Percentiles rank a stretch among this genome's conserved stretches.
These are phyloP conservation scores for Tyrannus savana DNA, from an alignment of 2,113 vertebrate species.

Conservation along the genomic window DNA sequence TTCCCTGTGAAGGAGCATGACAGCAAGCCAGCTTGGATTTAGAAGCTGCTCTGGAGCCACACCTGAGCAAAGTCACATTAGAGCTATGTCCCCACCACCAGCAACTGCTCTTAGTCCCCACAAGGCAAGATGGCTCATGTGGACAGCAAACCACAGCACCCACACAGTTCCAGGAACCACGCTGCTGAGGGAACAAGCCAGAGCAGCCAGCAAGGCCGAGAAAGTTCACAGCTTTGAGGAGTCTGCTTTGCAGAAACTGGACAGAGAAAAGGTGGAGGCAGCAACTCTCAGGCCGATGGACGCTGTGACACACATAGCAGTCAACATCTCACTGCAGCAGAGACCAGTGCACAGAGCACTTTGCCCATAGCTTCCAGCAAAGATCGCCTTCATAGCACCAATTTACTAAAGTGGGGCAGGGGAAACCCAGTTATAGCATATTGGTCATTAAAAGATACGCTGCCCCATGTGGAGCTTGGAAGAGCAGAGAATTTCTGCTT, in stretches of 20 bases:
- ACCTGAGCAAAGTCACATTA: neutral
- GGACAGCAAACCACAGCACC: neutral
- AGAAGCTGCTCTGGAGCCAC: neutral
- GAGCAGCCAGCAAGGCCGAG: conserved; percentile 48
- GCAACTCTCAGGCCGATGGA: rapidly evolving
- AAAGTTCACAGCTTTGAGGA: neutral
- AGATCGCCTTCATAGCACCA: neutral
- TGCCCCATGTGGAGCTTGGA: neutral
- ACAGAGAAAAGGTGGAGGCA: neutral
- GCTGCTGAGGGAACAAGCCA: conserved; percentile 61
- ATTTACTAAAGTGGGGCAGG: rapidly evolving
- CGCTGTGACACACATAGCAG: neutral
- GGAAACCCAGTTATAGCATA: neutral
- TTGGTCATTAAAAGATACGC: rapidly evolving
- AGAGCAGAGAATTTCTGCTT: neutral
- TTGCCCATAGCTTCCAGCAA: neutral
- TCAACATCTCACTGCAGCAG: neutral
- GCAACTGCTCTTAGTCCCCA: neutral
- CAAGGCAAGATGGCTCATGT: neutral
- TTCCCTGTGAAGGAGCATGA: neutral
- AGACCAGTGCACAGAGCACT: neutral
- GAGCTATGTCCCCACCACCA: neutral
- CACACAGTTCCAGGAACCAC: neutral
- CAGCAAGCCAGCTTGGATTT: neutral
- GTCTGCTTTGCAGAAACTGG: neutral